These are phyloP conservation scores for Seriola aureovittata DNA, from an alignment of 2,113 vertebrate species.

Conservation along the genomic window DNA sequence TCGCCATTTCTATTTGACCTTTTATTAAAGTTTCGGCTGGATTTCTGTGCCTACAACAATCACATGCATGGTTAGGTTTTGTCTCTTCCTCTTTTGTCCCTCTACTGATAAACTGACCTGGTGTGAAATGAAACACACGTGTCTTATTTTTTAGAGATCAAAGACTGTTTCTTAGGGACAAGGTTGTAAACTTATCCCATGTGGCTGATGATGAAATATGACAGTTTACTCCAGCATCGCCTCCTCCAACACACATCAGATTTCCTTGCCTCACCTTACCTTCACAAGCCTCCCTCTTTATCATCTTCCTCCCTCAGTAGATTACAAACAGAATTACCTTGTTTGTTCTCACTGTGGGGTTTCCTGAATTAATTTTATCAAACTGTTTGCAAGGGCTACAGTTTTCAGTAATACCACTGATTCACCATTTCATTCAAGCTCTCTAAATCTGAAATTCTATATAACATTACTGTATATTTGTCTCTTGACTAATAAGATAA, in stretches of 20 bases:
- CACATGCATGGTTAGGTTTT: constrained; percentile 62
- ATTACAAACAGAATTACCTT: constrained; percentile 27
- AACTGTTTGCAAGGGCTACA: constrained; percentile 1
- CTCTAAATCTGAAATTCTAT: constrained; percentile 16
- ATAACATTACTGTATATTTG: constrained; percentile 16
- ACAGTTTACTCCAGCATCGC: constrained; percentile 15
- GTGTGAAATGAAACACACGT: constrained; percentile 1
- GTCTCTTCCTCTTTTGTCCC: neutral
- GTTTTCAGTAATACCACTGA: constrained; percentile 8
- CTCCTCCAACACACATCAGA: constrained; percentile 14
- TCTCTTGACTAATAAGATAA: constrained; percentile 47
- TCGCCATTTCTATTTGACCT: constrained; percentile 49
- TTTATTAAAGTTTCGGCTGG: constrained; percentile 59
- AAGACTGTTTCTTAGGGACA: constrained; percentile 1
- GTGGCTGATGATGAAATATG: constrained; percentile 15
- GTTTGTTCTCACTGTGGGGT: constrained; percentile 13
- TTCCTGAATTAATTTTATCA: constrained; percentile 5
- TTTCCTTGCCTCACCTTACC: neutral
- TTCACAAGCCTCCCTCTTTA: neutral
- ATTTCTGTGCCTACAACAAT: constrained; percentile 62
- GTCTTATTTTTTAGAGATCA: constrained; percentile 6
- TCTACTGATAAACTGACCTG: constrained; percentile 17
- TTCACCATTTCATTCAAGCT: neutral
- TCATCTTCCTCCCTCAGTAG: neutral
- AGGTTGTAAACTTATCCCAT: neutral